A percentile compares a stretch with the other conserved stretches of the same genome.
phyloP scores from a whole-genome alignment of 2,797 vertebrate genomes.

The Mormyrus proboscirostris region DNA sequence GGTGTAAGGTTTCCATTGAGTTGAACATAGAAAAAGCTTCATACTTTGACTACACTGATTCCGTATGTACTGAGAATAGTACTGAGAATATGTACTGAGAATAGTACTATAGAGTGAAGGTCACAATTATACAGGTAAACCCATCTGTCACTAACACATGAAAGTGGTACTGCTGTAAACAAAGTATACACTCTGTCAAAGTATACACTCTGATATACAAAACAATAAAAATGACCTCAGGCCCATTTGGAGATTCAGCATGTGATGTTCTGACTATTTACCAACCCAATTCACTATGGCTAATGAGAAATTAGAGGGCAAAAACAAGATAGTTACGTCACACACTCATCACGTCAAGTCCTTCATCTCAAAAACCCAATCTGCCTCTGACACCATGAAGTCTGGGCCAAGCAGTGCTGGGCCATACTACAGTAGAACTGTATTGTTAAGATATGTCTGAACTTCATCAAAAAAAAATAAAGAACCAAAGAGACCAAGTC shows the following conservation, averaged over 20 bases:
- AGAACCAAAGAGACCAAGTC: constrained; percentile 6
- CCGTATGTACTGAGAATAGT: constrained; percentile 8
- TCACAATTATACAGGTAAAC: constrained; percentile 16
- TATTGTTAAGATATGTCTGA: not conserved
- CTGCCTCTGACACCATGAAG: not conserved
- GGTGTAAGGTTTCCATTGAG: not conserved
- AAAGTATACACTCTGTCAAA: constrained; percentile 12
- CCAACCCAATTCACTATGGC: constrained; percentile 8
- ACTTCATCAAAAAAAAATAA: constrained; percentile 16
- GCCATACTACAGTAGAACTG: constrained; percentile 4
- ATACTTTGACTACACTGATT: not conserved
- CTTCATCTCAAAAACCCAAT: not conserved
- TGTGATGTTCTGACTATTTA: constrained; percentile 6
- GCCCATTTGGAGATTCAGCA: constrained; percentile 3
- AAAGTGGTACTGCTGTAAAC: constrained; percentile 22
- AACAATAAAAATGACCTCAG: not conserved
- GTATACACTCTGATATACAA: constrained; percentile 15
- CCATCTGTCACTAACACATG: constrained; percentile 17
- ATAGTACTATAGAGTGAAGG: constrained; percentile 2
- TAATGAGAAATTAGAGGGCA: not conserved
- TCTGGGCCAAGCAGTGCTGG: not conserved
- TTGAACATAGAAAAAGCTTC: constrained; percentile 16
- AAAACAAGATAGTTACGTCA: constrained; percentile 20
- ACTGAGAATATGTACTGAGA: constrained; percentile 15
- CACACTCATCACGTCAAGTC: constrained; percentile 20